Percentiles rank a stretch among this genome's conserved stretches.
These are phyloP conservation scores for Parthenolecanium corni DNA, from an alignment of 2,888 invertebrate genomes.

Conservation along the genomic window DNA sequence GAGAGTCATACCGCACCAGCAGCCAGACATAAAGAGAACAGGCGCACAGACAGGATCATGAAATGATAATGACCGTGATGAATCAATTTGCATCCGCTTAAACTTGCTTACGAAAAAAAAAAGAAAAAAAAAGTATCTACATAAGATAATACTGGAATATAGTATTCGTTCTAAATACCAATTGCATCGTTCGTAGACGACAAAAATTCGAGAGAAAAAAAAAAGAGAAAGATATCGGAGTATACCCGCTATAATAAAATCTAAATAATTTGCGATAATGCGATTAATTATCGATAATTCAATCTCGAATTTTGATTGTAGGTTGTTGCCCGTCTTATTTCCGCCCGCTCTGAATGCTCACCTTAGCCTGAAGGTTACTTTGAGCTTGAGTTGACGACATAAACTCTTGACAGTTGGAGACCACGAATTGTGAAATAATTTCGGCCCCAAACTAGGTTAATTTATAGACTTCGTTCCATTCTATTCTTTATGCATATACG, in stretches of 20 bases:
- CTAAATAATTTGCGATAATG: not conserved
- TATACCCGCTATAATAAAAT: not conserved
- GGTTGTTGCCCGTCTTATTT: slow-evolving; percentile 24
- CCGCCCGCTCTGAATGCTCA: slow-evolving; percentile 27
- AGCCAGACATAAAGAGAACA: too few species aligned
- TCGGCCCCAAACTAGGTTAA: not conserved
- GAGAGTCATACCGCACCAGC: too few species aligned
- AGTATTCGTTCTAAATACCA: too few species aligned
- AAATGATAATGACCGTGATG: too few species aligned
- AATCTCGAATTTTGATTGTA: not conserved
- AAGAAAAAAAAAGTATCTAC: too few species aligned
- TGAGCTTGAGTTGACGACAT: slow-evolving; percentile 26
- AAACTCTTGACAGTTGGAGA: slow-evolving; percentile 2
- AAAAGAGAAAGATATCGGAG: not conserved
- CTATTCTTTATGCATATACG: not conserved
- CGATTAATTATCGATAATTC: not conserved
- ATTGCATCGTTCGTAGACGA: too few species aligned
- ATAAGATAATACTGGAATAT: too few species aligned
- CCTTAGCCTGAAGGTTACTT: slow-evolving; percentile 26
- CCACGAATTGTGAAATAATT: not conserved
- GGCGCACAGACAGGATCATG: too few species aligned
- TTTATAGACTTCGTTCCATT: not conserved
- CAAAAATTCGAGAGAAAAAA: not conserved
- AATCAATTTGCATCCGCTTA: too few species aligned
- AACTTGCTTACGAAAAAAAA: too few species aligned